phyloP scores from a whole-genome alignment of 1,140 invertebrate genomes.

The Drosophila pseudoobscura region DNA sequence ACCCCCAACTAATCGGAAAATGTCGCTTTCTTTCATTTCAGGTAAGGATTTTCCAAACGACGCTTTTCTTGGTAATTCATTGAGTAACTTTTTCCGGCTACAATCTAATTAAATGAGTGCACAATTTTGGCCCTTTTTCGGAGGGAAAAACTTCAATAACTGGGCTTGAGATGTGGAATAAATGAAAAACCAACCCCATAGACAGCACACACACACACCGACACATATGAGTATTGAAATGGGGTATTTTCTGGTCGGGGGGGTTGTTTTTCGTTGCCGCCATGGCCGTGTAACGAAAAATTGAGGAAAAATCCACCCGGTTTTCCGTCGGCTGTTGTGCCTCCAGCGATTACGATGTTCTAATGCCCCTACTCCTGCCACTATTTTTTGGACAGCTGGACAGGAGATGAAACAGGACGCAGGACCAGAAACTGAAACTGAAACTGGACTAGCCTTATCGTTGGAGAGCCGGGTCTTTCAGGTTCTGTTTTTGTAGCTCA shows the following conservation, averaged over 20 bases:
- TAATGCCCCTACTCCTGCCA: slow-evolving; percentile 56
- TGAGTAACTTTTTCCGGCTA: slow-evolving; percentile 25
- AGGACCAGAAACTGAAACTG: slow-evolving; percentile 36
- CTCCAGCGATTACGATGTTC: slow-evolving; percentile 71
- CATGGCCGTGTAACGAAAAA: slow-evolving; percentile 45
- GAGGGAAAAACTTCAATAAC: slow-evolving; percentile 56
- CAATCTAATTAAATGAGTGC: slow-evolving; percentile 63
- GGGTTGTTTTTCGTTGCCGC: slow-evolving; percentile 67
- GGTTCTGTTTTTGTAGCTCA: neutral
- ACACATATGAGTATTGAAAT: slow-evolving; percentile 31
- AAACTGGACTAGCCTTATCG: slow-evolving; percentile 55
- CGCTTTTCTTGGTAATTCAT: slow-evolving; percentile 12
- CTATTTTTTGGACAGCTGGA: slow-evolving; percentile 36
- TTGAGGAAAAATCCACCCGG: slow-evolving; percentile 73
- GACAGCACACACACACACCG: slow-evolving; percentile 2
- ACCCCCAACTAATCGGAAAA: slow-evolving; percentile 7
- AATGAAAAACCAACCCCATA: slow-evolving; percentile 63
- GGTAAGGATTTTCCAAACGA: slow-evolving; percentile 40
- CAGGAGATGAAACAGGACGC: slow-evolving; percentile 12
- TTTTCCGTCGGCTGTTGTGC: slow-evolving; percentile 29
- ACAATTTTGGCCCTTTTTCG: slow-evolving; percentile 34
- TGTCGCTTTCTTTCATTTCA: slow-evolving; percentile 37
- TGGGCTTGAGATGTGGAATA: slow-evolving; percentile 26
- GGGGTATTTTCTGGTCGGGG: slow-evolving; percentile 63
- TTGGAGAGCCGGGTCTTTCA: slow-evolving; percentile 32